phyloP scores from a whole-genome alignment of 2,113 vertebrate genomes.

The Fulica atra region DNA sequence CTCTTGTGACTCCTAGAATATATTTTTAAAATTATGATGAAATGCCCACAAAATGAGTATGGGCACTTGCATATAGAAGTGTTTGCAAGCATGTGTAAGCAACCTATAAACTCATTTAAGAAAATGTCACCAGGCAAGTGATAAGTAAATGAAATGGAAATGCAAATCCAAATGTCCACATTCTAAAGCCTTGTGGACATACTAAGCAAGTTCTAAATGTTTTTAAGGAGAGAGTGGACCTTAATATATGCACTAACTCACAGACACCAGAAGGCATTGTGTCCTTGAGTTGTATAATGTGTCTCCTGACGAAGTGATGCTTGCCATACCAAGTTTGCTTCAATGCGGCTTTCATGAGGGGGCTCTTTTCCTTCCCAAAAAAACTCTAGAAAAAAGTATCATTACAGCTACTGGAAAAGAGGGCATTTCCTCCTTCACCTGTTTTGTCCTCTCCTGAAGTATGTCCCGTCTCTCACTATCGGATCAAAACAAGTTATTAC shows the following conservation, averaged over 20 bases:
- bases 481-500: neutral
- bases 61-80: neutral
- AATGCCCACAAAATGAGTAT: neutral
- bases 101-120: neutral
- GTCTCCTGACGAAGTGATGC: neutral
- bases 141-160: neutral
- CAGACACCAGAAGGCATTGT: neutral
- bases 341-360: rapidly evolving
- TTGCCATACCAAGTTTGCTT: neutral
- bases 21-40: neutral
- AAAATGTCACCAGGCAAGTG: neutral
- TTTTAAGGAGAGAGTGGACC: neutral
- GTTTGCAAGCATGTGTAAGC: neutral
- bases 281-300: neutral
- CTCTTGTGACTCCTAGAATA: neutral
- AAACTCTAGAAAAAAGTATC: neutral
- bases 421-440: neutral
- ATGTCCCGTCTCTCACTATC: neutral
- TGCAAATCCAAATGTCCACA: neutral
- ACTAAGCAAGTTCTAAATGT: neutral
- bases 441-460: neutral
- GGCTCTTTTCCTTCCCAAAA: neutral
- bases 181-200: neutral
- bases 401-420: neutral
- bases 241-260: neutral